These are phyloP conservation scores for Dicyrtoma fusca DNA, from an alignment of 2,888 invertebrate genomes.

Conservation along the genomic window DNA sequence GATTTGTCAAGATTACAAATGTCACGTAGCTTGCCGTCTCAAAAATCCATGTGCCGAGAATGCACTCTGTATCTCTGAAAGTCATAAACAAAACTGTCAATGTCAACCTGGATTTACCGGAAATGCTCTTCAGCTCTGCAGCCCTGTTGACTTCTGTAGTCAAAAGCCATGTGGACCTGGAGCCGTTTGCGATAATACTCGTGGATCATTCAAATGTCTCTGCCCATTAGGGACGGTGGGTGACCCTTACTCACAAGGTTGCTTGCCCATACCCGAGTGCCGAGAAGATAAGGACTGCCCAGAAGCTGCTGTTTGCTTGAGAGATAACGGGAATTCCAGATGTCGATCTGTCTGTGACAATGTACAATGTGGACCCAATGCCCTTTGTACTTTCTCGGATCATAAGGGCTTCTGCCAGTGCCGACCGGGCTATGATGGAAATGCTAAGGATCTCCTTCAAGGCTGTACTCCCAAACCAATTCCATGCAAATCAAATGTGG, in stretches of 20 bases:
- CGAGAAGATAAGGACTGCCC: constrained; percentile 79
- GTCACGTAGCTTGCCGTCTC: constrained; percentile 82
- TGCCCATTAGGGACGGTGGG: constrained; percentile 81
- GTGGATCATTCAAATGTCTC: constrained; percentile 77
- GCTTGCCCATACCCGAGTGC: constrained; percentile 81
- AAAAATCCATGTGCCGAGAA: constrained; percentile 84
- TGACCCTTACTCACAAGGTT: constrained; percentile 77
- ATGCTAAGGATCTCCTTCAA: constrained; percentile 69
- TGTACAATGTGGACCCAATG: constrained; percentile 77
- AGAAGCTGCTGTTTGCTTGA: constrained; percentile 74
- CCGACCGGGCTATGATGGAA: constrained; percentile 75
- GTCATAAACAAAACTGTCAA: constrained; percentile 75
- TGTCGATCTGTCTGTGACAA: constrained; percentile 82
- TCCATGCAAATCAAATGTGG: constrained; percentile 70
- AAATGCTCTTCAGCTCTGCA: constrained; percentile 71
- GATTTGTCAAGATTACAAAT: constrained; percentile 78
- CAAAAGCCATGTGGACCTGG: constrained; percentile 78
- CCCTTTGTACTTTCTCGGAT: constrained; percentile 77
- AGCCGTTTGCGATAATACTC: constrained; percentile 74
- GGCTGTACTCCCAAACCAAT: constrained; percentile 78
- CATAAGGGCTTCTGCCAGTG: constrained; percentile 80
- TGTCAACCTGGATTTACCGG: constrained; percentile 89
- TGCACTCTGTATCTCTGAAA: constrained; percentile 81
- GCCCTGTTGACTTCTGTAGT: constrained; percentile 76
- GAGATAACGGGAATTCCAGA: constrained; percentile 73